Evolutionary conservation across 2,888 invertebrate species (phyloP).

Genomic region (Melangyna quadrimaculata): DNA sequence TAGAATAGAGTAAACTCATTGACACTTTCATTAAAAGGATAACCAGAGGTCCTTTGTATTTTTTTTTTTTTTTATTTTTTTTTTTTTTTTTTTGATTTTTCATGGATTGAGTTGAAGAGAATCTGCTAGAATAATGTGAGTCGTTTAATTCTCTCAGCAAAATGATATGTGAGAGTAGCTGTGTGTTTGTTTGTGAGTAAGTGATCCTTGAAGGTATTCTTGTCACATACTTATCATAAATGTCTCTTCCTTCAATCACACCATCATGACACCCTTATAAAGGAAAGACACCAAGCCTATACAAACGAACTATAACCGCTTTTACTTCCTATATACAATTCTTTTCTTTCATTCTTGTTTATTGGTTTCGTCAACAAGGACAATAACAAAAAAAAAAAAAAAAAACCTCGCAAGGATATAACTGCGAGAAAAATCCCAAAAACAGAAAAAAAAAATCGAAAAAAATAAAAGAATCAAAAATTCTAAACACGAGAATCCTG

Average conservation of each 20-base stretch:
- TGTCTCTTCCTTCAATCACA: conserved; percentile 64
- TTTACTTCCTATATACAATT: conserved; percentile 26
- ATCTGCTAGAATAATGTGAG: conserved; percentile 35
- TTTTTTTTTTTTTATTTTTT: background rate
- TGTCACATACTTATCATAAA: conserved; percentile 67
- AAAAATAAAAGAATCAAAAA: conserved; percentile 34
- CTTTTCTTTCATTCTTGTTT: conserved; percentile 63
- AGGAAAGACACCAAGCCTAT: background rate
- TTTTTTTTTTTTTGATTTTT: background rate
- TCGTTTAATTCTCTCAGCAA: conserved; percentile 62
- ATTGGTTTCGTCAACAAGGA: conserved; percentile 67
- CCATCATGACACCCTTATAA: background rate
- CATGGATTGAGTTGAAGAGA: background rate
- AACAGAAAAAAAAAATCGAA: background rate
- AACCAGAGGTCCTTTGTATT: conserved; percentile 42
- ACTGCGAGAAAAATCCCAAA: background rate
- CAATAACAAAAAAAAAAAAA: no score
- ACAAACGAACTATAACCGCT: conserved; percentile 33
- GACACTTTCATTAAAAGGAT: conserved; percentile 65
- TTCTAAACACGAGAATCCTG: conserved; percentile 23
- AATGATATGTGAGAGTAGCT: conserved; percentile 53
- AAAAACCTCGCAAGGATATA: conserved; percentile 1
- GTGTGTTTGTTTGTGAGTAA: background rate
- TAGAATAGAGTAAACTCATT: conserved; percentile 38
- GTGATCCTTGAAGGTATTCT: conserved; percentile 58